Percentiles rank a stretch among this genome's conserved stretches.
These are phyloP conservation scores for Oryzaephilus surinamensis DNA, from an alignment of 1,140 invertebrate species.

Conservation along the genomic window DNA sequence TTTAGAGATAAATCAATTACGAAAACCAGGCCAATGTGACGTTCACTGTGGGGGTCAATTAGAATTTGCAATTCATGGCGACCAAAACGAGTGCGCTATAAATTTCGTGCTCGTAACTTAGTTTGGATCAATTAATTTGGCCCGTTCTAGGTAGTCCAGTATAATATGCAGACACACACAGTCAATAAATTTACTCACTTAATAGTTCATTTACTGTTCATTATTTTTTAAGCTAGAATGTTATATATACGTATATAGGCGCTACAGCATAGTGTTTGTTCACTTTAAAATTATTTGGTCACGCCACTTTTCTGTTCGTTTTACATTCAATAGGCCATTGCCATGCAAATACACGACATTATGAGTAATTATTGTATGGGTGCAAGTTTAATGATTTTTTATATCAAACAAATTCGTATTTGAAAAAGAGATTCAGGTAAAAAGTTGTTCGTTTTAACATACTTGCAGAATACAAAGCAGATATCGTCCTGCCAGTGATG, in stretches of 20 bases:
- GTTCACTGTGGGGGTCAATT: slow-evolving; percentile 18
- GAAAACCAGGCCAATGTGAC: slow-evolving; percentile 16
- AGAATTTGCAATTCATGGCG: slow-evolving; percentile 19
- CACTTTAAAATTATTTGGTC: slow-evolving; percentile 6
- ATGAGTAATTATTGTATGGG: background rate
- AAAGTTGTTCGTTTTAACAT: slow-evolving; percentile 7
- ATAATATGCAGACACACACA: background rate
- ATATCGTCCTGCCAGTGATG: slow-evolving; percentile 6
- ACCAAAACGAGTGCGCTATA: slow-evolving; percentile 13
- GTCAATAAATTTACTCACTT: slow-evolving; percentile 6
- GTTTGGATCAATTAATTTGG: slow-evolving; percentile 9
- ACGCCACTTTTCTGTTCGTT: slow-evolving; percentile 8
- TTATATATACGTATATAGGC: too few species aligned
- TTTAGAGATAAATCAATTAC: too few species aligned
- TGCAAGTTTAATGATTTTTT: background rate
- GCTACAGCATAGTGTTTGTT: background rate
- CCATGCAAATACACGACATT: background rate
- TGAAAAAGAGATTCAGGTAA: background rate
- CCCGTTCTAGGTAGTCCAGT: slow-evolving; percentile 2
- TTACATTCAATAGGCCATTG: background rate
- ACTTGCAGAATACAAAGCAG: slow-evolving; percentile 7
- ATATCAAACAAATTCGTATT: background rate
- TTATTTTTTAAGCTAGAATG: too few species aligned
- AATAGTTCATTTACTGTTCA: slow-evolving; percentile 6
- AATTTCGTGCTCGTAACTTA: slow-evolving; percentile 12